Evolutionary conservation across 2,797 vertebrate species (phyloP), one percentile per base, ranked within the genome.

Genomic region (Sebastes reedi): DNA sequence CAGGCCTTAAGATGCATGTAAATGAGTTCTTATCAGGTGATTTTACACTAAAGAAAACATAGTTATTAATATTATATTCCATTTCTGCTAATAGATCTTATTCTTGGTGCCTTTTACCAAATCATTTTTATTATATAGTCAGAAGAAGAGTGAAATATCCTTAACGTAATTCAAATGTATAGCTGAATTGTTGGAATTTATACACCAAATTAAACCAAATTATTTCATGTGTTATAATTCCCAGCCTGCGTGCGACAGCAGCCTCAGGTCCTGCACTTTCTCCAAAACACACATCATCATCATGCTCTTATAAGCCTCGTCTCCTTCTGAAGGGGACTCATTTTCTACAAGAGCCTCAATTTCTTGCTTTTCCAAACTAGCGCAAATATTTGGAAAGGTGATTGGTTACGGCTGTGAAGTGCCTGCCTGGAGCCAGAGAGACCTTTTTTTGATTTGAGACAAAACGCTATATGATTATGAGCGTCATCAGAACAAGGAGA

Each of bases 301-400:
- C 75, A 25, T 2, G 54, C 65, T 77, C 52, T 24, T 62, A 20
- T 92, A 89, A 94, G 90, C 92, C 89, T 95, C 54, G 80, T 88
- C 85, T 88, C 84, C 92, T 94, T 93, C 92, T 94, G 70, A 95
- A 82, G 77, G 75, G 66, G 89, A 87, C 87, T 95, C 91, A 88
- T 94, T 96, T 95, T 94, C 94, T 85, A 93, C 93, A 95, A 93
- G 92, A 92, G 92, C 94, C 94, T 94, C 94, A 95, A 96, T 96
- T 96, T 96, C 93, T 95, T 91, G 77, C 93, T 92, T 94, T 88
- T 94, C 91, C 90, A 91, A 84, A 90, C 67, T 85, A 91, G 89
- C 86, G 85, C 96, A 96, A 96, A 96, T 97, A 96, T 96, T 96
- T 96, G 94, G 90, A 85, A 87, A 93, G 95, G 91, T 95, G 96